phyloP scores from a whole-genome alignment of 2,888 invertebrate genomes.

The Himalopsyche tibetana region DNA sequence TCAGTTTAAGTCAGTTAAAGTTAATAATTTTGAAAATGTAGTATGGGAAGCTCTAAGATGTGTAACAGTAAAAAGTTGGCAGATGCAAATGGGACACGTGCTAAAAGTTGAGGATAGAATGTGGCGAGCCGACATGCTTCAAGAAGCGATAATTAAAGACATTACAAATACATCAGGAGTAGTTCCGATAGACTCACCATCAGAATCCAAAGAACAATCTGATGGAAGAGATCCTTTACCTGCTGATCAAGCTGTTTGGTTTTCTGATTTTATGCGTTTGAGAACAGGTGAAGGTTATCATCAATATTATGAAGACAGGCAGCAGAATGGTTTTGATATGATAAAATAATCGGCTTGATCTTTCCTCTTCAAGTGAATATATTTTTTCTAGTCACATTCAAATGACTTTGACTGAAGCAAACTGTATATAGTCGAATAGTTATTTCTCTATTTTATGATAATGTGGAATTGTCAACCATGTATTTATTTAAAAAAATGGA shows the following conservation, averaged over 20 bases:
- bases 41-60: constrained; percentile 48
- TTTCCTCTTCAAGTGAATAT: no score
- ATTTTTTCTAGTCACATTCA: no score
- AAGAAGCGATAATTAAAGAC: constrained; percentile 42
- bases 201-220: background rate
- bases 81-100: constrained; percentile 37
- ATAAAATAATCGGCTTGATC: constrained; percentile 4
- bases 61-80: constrained; percentile 19
- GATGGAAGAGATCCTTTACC: background rate
- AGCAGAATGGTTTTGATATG: constrained; percentile 41
- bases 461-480: no score
- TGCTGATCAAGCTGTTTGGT: constrained; percentile 46
- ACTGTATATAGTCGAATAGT: no score
- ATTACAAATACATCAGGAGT: background rate
- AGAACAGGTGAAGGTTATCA: constrained; percentile 45
- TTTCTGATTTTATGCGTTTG: constrained; percentile 50
- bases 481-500: no score
- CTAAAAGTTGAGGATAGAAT: constrained; percentile 46
- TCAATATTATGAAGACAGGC: constrained; percentile 44
- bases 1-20: background rate
- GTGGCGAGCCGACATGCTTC: constrained; percentile 42
- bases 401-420: no score
- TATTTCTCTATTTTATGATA: no score
- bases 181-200: background rate
- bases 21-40: constrained; percentile 36